These are phyloP conservation scores for Spisula subtruncata DNA, from an alignment of 2,888 invertebrate genomes.

Conservation along the genomic window DNA sequence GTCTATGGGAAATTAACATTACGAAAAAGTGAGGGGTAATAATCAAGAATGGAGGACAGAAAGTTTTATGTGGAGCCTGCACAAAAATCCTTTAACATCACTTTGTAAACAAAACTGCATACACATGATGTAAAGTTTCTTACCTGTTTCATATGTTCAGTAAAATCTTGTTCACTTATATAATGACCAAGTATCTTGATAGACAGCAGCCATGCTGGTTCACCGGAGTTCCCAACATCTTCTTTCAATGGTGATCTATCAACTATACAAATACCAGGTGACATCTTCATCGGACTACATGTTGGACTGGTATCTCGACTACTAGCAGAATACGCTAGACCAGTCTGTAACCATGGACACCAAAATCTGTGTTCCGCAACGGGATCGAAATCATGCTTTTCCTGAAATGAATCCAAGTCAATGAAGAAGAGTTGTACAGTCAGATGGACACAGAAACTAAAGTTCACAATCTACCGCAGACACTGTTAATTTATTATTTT, in stretches of 20 bases:
- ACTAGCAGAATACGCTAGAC: neutral
- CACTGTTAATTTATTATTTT: too few relatives aligned
- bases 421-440: neutral
- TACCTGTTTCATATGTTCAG: slow-evolving; percentile 61
- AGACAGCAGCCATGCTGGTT: slow-evolving; percentile 59
- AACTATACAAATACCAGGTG: neutral
- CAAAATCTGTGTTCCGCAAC: slow-evolving; percentile 81
- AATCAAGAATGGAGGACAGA: too few relatives aligned
- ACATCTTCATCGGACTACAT: slow-evolving; percentile 24
- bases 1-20: too few relatives aligned
- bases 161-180: slow-evolving; percentile 27
- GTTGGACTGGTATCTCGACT: slow-evolving; percentile 15
- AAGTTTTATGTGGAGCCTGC: too few relatives aligned
- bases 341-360: slow-evolving; percentile 82
- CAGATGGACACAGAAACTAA: too few relatives aligned
- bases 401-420: slow-evolving; percentile 56
- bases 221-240: neutral
- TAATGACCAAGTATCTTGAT: slow-evolving; percentile 45
- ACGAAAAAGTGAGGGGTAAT: too few relatives aligned
- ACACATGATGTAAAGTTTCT: neutral
- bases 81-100: too few relatives aligned
- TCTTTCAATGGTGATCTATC: slow-evolving; percentile 16
- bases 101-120: too few relatives aligned
- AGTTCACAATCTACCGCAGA: too few relatives aligned
- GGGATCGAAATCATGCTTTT: slow-evolving; percentile 79